Base-by-base conservation (phyloP, 1,140 invertebrate species). In the Drosophila neocordata region DNA sequence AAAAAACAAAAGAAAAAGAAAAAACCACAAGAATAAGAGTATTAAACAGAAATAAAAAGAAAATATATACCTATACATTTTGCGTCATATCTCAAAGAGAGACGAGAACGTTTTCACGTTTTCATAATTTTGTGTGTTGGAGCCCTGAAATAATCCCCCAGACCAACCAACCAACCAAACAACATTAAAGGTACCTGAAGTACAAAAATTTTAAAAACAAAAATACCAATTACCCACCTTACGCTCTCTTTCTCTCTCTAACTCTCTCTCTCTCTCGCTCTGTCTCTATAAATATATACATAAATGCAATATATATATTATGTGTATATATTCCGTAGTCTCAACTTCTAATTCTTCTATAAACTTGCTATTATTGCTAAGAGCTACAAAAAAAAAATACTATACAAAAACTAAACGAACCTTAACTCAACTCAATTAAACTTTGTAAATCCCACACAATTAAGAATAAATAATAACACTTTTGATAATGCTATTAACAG, bases 121-220 rank as follows among this genome's bases (percentile, higher is more conserved):
- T 48, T 48, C 41, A 48, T 48, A 48, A 48, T 48, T 48, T 48
- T 20, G 41, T 48, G 41, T 48, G 41, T 48, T 48, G 41, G 41
- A 48, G 41, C 13, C 41, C 41, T 48, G 41, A 48, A 20, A 48
- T 11, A 31, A 31, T 4, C 15, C 41, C 41, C 41, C 41, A n/a
- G n/a, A n/a, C n/a, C n/a, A n/a, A n/a, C 41, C 41, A 66, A 63
- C 66, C 55, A 70, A 60, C 65, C 67, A 53, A 38, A 69, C 18
- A 84, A 67, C 81, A 81, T 70, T 62, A 52, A 87, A 85, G 81
- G 81, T 85, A 85, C 71, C 72, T 74, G 73, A 73, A 77, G 38
- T 78, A 74, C 37, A 52, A 72, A 74, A 18, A 15, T 44, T 9
- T 20, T 48, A 48, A 48, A 44, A 15, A 13, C 12, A 44, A 44